Base-by-base conservation (phyloP, 2,113 vertebrate species). In the Kryptolebias marmoratus region DNA sequence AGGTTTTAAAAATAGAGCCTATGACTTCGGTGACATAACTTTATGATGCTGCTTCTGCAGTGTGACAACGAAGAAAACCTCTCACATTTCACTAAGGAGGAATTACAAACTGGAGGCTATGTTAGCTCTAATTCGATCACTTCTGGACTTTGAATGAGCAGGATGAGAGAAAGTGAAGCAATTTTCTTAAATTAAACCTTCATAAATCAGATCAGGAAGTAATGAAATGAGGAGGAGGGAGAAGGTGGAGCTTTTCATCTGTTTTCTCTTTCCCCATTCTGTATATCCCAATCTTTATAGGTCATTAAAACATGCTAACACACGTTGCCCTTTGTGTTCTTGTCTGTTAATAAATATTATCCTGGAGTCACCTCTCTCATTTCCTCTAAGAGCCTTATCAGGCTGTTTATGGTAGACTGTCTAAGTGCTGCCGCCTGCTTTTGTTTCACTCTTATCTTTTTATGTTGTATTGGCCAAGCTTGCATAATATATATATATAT, bases 1-100 rank as follows among this genome's bases (percentile, higher is more conserved):
- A 70, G 76, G 72, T 81, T 73, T 79, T 49, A 55, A 60, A 65
- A 81, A 68, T 10, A 14, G 11, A 49, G 42, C 57, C 77, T 61
- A 57, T 80, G n/a, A 68, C 60, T 71, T 44, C 22, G 59, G 42
- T 54, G 59, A 63, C 57, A 70, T 68, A 31, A 56, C 30, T 81
- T 79, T 58, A 77, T 71, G 59, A 64, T 57, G 11, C 47, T 71
- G 0, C 45, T 22, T 22, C 22, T 30, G 28, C 15, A 30, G 32
- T 64, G 44, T 64, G 30, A 59, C 32, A 31, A 22, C 44, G 10
- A 64, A 16, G 4, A 14, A 5, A 14, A 8, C 0, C 32, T 36
- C 15, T 30, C 11, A 47, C 42, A 31, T 15, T n/a, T 54, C 30
- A 59, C 16, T 39, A 70, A 47, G 32, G 31, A 22, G 10, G 1